Evolutionary conservation across 2,888 invertebrate genomes (phyloP), one percentile per base, ranked within the genome.

Genomic region (Erebia ligea): DNA sequence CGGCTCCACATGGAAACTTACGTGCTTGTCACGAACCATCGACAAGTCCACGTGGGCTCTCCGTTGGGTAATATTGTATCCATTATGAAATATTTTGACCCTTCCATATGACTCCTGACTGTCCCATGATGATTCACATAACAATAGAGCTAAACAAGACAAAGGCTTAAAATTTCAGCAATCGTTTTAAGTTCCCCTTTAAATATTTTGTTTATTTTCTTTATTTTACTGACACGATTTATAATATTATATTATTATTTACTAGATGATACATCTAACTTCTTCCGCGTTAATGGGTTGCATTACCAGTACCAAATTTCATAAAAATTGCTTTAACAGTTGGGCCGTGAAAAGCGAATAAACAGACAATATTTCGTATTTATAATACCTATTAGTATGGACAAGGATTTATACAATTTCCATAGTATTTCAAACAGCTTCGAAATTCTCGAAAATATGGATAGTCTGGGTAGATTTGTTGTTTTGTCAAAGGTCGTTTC

Each of bases 401-500:
- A 25, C 25, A n/a, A 8, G n/a, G 1, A 10, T 6, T 15, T 17
- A 1, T 10, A 54, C 10, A 19, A 10, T 10, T 10, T 17, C 2
- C 17, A 54, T 4, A 54, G 54, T 2, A 54, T 19, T 54, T 19
- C 54, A 3, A 10, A 17, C 19, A 10, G 54, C 17, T 54, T 19
- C 17, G 9, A 62, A 45, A 48, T 15, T 62, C 1, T 48, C 45
- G 10, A 19, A 48, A 19, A 48, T 62, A 10, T 48, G 62, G 62
- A 17, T 54, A 54, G 19, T 19, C 54, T 54, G 54, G 19, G 19
- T 54, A 19, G 54, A 21, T 62, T 62, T 21, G 62, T 62, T 62
- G 13, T 62, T 21, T 62, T 61, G 61, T 62, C 62, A 62, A 48
- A 62, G 62, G 62, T 62, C 62, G 17, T 62, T 62, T 62, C 45